Conservation (phyloP, 2,113 vertebrate species). For the Forbesichthys papilliferus region DNA sequence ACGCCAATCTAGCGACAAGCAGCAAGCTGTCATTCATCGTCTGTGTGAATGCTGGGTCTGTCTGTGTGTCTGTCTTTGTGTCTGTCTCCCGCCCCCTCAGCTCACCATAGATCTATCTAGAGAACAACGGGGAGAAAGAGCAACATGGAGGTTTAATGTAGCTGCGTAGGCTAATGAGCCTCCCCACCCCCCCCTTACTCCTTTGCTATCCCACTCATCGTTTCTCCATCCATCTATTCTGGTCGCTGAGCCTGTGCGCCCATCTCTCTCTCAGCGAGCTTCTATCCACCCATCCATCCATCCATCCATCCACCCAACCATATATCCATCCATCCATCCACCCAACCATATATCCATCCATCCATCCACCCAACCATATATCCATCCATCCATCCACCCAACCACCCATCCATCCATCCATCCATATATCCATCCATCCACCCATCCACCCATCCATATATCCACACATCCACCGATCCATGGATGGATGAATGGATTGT, state of each 20-base stretch:
- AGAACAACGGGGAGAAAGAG: conserved; percentile 66
- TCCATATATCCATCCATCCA: not conserved
- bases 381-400: too few relatives aligned
- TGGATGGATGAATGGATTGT: not conserved
- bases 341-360: too few relatives aligned
- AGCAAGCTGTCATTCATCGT: conserved; percentile 21
- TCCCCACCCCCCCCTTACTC: not conserved
- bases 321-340: too few relatives aligned
- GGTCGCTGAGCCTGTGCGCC: not conserved
- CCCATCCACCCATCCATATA: conserved; percentile 32
- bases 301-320: too few relatives aligned
- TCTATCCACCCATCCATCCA: not conserved
- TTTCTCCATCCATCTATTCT: not conserved
- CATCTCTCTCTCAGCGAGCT: not conserved
- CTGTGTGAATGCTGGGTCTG: conserved; percentile 3
- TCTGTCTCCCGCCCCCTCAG: conserved; percentile 8
- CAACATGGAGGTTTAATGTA: conserved; percentile 57
- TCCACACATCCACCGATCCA: conserved; percentile 24
- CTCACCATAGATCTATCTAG: conserved; percentile 65
- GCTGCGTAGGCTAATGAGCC: conserved; percentile 65
- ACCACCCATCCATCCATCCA: too few relatives aligned
- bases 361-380: too few relatives aligned
- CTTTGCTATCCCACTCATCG: not conserved
- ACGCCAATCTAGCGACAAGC: too few relatives aligned
- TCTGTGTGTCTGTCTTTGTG: conserved; percentile 36